phyloP scores from a whole-genome alignment of 2,888 invertebrate species.

The Bembecia ichneumoniformis region DNA sequence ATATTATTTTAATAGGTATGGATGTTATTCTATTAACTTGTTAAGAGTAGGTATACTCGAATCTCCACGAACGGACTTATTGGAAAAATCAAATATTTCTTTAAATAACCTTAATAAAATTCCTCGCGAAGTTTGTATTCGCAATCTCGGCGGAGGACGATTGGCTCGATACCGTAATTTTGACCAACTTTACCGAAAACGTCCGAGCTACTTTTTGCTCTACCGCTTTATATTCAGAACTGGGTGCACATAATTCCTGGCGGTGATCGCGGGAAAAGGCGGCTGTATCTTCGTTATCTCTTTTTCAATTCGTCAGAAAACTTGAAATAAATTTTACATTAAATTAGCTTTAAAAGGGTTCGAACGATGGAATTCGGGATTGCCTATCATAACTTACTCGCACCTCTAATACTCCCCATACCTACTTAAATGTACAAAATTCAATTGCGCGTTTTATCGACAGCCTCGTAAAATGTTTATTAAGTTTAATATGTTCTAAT shows the following conservation, averaged over 20 bases:
- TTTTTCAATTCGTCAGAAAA: constrained; percentile 49
- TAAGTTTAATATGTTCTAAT: too few species aligned
- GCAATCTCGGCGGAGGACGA: constrained; percentile 22
- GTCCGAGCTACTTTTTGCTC: constrained; percentile 35
- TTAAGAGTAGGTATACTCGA: constrained; percentile 18
- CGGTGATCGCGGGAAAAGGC: constrained; percentile 49
- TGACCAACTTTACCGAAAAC: constrained; percentile 37
- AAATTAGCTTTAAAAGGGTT: constrained; percentile 35
- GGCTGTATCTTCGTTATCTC: constrained; percentile 47
- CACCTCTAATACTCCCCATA: too few species aligned
- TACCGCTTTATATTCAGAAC: constrained; percentile 52
- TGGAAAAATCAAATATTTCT: constrained; percentile 30
- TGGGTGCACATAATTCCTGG: constrained; percentile 54
- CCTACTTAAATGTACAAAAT: too few species aligned
- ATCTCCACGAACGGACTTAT: constrained; percentile 26
- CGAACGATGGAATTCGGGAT: constrained; percentile 23
- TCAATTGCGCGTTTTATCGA: too few species aligned
- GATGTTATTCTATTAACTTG: too few species aligned
- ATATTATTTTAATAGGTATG: too few species aligned
- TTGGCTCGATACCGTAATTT: constrained; percentile 52
- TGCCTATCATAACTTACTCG: constrained; percentile 1
- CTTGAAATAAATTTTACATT: constrained; percentile 36
- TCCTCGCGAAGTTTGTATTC: constrained; percentile 11
- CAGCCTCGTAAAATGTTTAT: too few species aligned
- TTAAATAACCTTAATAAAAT: constrained; percentile 32